Evolutionary conservation across 2,797 vertebrate species (phyloP).

Genomic region (Hoplostethus mediterraneus): DNA sequence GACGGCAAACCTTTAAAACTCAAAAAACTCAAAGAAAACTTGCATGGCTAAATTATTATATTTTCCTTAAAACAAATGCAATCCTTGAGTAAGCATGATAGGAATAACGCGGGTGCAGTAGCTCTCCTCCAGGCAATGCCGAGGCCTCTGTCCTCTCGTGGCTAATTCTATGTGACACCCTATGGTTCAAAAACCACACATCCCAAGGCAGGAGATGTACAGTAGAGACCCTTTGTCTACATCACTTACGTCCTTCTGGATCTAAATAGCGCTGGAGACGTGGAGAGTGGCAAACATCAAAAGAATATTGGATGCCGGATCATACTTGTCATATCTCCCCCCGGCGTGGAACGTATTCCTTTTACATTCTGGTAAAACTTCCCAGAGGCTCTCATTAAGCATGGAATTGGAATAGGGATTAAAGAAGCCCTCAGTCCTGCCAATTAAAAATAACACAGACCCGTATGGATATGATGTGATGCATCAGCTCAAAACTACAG

Average conservation of each 20-base stretch:
- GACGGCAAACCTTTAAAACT: no score
- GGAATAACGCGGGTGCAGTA: not conserved
- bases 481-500: not conserved
- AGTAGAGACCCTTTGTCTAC: not conserved
- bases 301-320: slow-evolving; percentile 1
- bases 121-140: not conserved
- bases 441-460: not conserved
- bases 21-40: no score
- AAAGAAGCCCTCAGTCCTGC: not conserved
- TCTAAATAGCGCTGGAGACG: not conserved
- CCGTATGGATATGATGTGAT: not conserved
- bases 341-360: not conserved
- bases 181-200: not conserved
- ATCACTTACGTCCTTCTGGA: slow-evolving; percentile 7
- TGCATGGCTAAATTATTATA: not conserved
- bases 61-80: not conserved
- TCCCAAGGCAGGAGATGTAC: slow-evolving; percentile 7
- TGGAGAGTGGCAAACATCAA: slow-evolving; percentile 1
- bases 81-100: not conserved
- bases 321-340: not conserved
- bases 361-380: not conserved
- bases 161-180: slow-evolving; percentile 21
- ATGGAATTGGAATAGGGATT: not conserved
- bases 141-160: slow-evolving; percentile 1
- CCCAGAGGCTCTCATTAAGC: slow-evolving; percentile 9